Evolutionary conservation across 2,888 invertebrate species (phyloP).

Genomic region (Aspidapion aeneum): DNA sequence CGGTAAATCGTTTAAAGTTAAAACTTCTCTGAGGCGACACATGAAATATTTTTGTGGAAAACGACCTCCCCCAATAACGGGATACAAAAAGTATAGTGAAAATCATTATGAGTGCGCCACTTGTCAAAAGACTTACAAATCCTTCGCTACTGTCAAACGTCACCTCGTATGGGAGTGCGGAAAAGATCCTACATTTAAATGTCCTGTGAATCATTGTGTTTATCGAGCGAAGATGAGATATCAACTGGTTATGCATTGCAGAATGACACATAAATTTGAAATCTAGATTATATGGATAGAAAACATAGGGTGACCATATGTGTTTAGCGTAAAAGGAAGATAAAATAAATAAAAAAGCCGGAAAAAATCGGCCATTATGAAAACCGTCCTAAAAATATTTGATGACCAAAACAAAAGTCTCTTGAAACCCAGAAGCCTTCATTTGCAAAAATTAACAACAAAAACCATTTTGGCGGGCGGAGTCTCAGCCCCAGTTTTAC

Average conservation of each 20-base stretch:
- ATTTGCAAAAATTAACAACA: too few species aligned
- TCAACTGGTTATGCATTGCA: conserved; percentile 36
- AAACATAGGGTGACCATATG: too few species aligned
- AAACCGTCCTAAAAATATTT: too few species aligned
- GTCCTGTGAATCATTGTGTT: conserved; percentile 34
- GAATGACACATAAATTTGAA: conserved; percentile 35
- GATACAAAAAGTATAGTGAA: conserved; percentile 28
- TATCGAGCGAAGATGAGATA: conserved; percentile 38
- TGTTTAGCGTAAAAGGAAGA: too few species aligned
- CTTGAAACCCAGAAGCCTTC: too few species aligned
- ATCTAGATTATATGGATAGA: conserved; percentile 1
- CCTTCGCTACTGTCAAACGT: conserved; percentile 34
- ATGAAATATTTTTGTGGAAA: conserved; percentile 33
- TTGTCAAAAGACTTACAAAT: conserved; percentile 33
- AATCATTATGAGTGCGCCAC: conserved; percentile 28
- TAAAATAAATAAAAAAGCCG: too few species aligned
- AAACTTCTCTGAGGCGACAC: conserved; percentile 30
- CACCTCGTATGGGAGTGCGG: conserved; percentile 39
- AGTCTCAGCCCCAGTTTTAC: too few species aligned
- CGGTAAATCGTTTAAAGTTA: conserved; percentile 28
- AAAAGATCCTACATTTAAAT: conserved; percentile 34
- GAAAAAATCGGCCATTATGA: too few species aligned
- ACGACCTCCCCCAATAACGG: conserved; percentile 35
- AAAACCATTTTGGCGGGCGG: too few species aligned
- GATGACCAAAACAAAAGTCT: too few species aligned